Base-by-base conservation (phyloP, 1,140 invertebrate genomes). In the Rhizoglyphus robini region DNA sequence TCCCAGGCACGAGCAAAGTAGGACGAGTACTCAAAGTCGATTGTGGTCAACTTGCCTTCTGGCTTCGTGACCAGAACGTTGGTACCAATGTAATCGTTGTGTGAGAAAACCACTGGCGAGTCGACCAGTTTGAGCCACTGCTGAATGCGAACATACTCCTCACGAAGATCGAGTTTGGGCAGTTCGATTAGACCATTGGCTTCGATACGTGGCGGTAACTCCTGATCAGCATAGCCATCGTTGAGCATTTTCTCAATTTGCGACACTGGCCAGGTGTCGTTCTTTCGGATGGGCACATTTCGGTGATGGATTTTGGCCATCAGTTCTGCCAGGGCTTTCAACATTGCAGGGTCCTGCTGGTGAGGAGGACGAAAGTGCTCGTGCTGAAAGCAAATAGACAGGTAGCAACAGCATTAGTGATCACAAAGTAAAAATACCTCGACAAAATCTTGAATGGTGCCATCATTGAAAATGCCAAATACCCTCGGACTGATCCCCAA, bases 31-130 rank as follows among this genome's bases (percentile, higher is more conserved):
- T 58, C 54, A 58, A 58, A 58, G 20, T 58, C 54, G 20, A 58
- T 58, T 15, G 20, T 58, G 18, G n/a, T 41, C 20, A 58, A 18
- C 18, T 58, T 54, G 15, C 15, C 20, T 15, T 58, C 20, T n/a
- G n/a, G n/a, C 32, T 58, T 58, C 15, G 54, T 29, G 15, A 58
- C 54, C n/a, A 58, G 32, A 58, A 58, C 20, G 32, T 58, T 58
- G 15, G 54, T 29, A 15, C 54, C 54, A n/a, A 58, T 58, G 48
- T 29, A 54, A 54, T 58, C 54, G n/a, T 29, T 58, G 54, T 58
- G 54, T 46, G 41, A 46, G 23, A 46, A 46, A 46, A 46, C 41
- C 15, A 46, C 23, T 46, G 41, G 41, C 15, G 41, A 46, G 23
- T 46, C 23, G 41, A 46, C 41, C 23, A 15, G 15, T 46, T 46